Percentiles rank a stretch among this genome's conserved stretches.
These are phyloP conservation scores for Procambarus virginalis DNA, from an alignment of 1,140 invertebrate species.

Conservation along the genomic window DNA sequence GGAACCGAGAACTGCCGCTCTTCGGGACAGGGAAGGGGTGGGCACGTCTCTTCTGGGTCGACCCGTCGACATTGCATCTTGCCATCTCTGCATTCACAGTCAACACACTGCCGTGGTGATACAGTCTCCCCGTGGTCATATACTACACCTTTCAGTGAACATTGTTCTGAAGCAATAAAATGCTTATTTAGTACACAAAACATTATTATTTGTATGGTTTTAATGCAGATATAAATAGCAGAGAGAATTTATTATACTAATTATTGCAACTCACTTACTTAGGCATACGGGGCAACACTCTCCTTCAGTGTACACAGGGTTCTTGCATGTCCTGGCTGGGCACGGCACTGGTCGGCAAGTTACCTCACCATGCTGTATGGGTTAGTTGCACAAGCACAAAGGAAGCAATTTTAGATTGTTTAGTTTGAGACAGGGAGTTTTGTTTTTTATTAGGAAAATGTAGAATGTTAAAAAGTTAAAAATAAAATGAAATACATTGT, in stretches of 20 bases:
- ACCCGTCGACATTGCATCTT: conserved; percentile 85
- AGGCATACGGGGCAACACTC: conserved; percentile 83
- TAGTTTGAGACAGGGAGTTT: background rate
- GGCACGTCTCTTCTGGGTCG: conserved; percentile 85
- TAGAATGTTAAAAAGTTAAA: background rate
- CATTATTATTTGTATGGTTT: background rate
- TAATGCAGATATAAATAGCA: background rate
- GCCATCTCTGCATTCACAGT: conserved; percentile 86
- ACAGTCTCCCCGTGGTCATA: conserved; percentile 89
- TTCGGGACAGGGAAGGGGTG: conserved; percentile 84
- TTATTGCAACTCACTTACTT: conserved; percentile 49
- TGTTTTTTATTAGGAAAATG: no score
- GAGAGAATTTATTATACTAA: background rate
- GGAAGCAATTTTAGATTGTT: conserved; percentile 32
- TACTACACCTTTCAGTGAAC: conserved; percentile 83
- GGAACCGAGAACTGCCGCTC: conserved; percentile 86
- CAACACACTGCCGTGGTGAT: conserved; percentile 81
- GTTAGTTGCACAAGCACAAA: conserved; percentile 31
- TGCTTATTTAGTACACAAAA: background rate
- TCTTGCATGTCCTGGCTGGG: conserved; percentile 82
- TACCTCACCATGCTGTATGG: conserved; percentile 86
- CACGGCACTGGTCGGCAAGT: conserved; percentile 92
- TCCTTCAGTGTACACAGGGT: conserved; percentile 80
- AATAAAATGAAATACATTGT: background rate
- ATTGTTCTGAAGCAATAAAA: conserved; percentile 80